phyloP scores from a whole-genome alignment of 2,113 vertebrate species.

The Todiramphus saurophagus region DNA sequence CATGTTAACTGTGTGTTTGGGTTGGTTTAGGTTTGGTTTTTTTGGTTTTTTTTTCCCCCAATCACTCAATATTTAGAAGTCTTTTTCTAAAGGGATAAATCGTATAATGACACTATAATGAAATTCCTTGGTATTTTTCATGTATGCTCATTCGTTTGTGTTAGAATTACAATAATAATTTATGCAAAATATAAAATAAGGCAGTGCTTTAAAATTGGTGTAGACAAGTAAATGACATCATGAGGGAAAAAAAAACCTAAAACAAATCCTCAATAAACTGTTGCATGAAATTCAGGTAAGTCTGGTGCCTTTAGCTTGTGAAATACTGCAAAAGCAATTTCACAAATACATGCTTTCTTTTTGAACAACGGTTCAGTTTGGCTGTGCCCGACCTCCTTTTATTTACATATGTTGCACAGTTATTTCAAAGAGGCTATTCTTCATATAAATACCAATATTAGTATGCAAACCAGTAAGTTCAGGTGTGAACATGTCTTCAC shows the following conservation, averaged over 20 bases:
- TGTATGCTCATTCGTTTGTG: background rate
- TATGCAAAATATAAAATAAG: background rate
- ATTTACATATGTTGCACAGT: slow-evolving; percentile 25
- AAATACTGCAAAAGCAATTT: background rate
- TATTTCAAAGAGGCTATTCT: background rate
- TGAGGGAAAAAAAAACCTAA: background rate
- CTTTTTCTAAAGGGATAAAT: background rate
- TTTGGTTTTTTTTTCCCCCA: background rate
- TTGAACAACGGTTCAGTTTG: slow-evolving; percentile 25
- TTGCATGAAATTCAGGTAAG: background rate
- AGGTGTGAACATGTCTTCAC: slow-evolving; percentile 43
- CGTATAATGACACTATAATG: background rate
- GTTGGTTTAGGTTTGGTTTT: background rate
- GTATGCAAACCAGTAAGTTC: slow-evolving; percentile 24
- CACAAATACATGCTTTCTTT: background rate
- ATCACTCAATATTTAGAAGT: background rate
- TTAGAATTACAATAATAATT: background rate
- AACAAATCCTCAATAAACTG: background rate
- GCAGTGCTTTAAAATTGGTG: background rate
- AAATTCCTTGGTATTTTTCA: background rate
- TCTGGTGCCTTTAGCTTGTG: background rate
- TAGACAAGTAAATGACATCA: background rate
- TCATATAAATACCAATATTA: slow-evolving; percentile 30
- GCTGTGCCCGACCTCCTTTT: slow-evolving; percentile 23
- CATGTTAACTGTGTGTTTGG: background rate